Evolutionary conservation across 2,113 vertebrate genomes (phyloP).

Genomic region (Antennarius striatus): DNA sequence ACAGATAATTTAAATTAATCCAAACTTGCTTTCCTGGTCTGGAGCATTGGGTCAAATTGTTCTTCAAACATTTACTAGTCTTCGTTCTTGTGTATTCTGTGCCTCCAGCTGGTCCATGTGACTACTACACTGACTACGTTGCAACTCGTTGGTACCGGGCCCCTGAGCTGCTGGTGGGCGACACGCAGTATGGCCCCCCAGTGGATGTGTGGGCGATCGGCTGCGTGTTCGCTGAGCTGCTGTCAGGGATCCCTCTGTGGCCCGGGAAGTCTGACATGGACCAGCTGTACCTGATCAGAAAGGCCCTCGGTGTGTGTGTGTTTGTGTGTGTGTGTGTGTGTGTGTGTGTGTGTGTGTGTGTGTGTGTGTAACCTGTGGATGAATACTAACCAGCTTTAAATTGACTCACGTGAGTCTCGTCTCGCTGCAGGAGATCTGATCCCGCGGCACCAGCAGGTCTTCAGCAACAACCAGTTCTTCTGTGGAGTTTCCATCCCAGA

Average conservation of each 20-base stretch:
- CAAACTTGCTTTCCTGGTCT: no score
- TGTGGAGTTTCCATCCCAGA: constrained; percentile 92
- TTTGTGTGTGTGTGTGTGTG: no score
- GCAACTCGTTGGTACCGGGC: constrained; percentile 96
- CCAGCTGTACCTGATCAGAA: constrained; percentile 93
- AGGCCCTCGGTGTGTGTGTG: constrained; percentile 85
- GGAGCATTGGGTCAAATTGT: background rate
- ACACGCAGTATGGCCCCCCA: constrained; percentile 90
- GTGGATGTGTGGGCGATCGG: constrained; percentile 96
- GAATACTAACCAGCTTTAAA: background rate
- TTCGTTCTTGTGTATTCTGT: background rate
- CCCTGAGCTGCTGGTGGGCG: constrained; percentile 92
- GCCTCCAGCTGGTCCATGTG: constrained; percentile 86
- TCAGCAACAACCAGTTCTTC: constrained; percentile 97
- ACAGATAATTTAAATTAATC: no score
- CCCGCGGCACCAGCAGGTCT: constrained; percentile 94
- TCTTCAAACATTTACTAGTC: no score
- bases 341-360: no score
- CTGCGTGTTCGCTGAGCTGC: constrained; percentile 92
- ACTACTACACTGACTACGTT: constrained; percentile 95
- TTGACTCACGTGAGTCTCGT: background rate
- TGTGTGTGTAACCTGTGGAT: no score
- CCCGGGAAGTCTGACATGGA: constrained; percentile 94
- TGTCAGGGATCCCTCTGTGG: constrained; percentile 89
- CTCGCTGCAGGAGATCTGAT: constrained; percentile 88